phyloP scores from a whole-genome alignment of 2,113 vertebrate genomes.

The Gambusia holbrooki region DNA sequence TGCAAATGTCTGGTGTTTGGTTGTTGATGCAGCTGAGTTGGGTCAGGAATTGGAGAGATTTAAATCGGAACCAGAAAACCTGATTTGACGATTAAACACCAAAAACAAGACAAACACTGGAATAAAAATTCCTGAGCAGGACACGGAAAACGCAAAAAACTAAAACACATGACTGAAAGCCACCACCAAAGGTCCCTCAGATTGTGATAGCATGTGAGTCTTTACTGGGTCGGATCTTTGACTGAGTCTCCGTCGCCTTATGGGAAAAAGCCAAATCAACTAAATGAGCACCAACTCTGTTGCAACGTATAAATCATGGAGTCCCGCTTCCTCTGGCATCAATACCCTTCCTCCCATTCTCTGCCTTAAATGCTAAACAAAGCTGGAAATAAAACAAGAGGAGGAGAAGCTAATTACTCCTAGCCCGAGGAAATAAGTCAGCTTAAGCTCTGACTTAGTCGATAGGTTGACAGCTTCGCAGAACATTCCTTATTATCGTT shows the following conservation, averaged over 20 bases:
- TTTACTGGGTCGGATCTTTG: not conserved
- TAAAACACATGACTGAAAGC: not conserved
- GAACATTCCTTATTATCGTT: constrained; percentile 16
- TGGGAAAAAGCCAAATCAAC: not conserved
- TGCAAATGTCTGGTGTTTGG: not conserved
- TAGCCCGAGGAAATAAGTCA: constrained; percentile 13
- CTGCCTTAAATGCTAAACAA: constrained; percentile 20
- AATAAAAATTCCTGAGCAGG: too few relatives aligned
- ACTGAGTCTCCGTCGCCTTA: not conserved
- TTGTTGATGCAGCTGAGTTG: not conserved
- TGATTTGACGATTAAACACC: too few relatives aligned
- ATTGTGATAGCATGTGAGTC: not conserved
- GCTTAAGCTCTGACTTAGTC: constrained; percentile 19
- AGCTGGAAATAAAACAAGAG: constrained; percentile 30
- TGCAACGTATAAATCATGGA: constrained; percentile 22
- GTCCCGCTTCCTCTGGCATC: constrained; percentile 6
- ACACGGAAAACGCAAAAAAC: too few relatives aligned
- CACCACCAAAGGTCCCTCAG: not conserved
- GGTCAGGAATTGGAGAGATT: too few relatives aligned
- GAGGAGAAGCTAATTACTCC: constrained; percentile 2
- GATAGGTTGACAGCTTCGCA: constrained; percentile 11
- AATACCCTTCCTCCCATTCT: not conserved
- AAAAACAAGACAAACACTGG: too few relatives aligned
- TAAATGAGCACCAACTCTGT: not conserved
- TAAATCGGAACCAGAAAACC: too few relatives aligned